Evolutionary conservation across 2,888 invertebrate species (phyloP), one percentile per base, ranked within the genome.

Genomic region (Catotricha subobsoleta): DNA sequence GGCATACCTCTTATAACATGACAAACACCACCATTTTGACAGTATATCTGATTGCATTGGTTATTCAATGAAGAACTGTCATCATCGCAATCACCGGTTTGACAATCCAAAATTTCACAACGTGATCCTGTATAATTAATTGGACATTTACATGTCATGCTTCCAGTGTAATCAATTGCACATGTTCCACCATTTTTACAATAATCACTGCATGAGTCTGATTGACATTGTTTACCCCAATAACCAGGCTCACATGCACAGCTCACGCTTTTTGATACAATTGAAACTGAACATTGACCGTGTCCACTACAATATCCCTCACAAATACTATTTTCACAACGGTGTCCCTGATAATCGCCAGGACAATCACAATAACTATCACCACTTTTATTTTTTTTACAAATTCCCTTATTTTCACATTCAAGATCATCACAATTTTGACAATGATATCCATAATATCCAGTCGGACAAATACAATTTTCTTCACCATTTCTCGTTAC

Each of bases 371-470:
- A 76, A 35, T 58, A 59, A 29, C 65, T 61, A 13, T 55, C 57
- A 1, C 58, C 61, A 1, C 59, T 60, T 2, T 52, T 47, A 0
- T 59, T 60, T 38, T 62, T 60, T 0, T 61, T 52, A 51, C 77
- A 77, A 10, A 68, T 63, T 13, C 76, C 77, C 12, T 69, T 68
- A 55, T 77, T 74, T 41, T 67, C 63, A 52, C 79, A 79, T 3
- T 62, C 60, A 20, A 72, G 52, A 43, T 66, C 64, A 2, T 62
- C 57, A 50, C 76, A 76, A 48, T 68, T 64, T 47, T 75, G 69
- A 50, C 76, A 76, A 33, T 67, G 62, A 10, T 60, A 54, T 8
- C 68, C 68, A 30, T 64, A 60, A 51, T 68, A 74, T 45, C 67
- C 67, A 2, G 60, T 53, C 2, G 63, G 64, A 48, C 76, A 76